These are phyloP conservation scores for Clinocottus analis DNA, from an alignment of 2,113 vertebrate genomes.

Conservation along the genomic window DNA sequence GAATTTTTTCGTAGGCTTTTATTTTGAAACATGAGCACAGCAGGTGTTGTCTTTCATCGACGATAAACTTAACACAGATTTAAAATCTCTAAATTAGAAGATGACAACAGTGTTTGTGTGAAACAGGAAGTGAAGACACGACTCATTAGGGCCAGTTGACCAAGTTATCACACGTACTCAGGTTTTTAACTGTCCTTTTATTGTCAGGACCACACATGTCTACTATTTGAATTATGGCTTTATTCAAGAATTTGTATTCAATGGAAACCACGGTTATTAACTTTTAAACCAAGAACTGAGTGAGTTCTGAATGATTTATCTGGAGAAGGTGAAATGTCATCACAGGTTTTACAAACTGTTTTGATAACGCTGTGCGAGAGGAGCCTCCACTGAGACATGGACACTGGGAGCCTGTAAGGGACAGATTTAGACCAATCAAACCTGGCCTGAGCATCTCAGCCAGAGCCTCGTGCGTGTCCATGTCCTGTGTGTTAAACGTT, in stretches of 20 bases:
- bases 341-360: conserved; percentile 27
- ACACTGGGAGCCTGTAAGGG: background rate
- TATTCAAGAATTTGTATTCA: background rate
- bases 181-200: background rate
- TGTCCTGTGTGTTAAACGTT: conserved; percentile 7
- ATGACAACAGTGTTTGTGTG: background rate
- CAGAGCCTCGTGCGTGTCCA: conserved; percentile 8
- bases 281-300: background rate
- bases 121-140: background rate
- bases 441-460: background rate
- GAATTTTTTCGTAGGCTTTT: too few relatives aligned
- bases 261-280: background rate
- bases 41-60: background rate
- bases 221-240: background rate
- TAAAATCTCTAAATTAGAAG: too few relatives aligned
- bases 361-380: conserved; percentile 12
- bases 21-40: background rate
- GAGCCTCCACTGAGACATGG: background rate
- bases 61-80: background rate
- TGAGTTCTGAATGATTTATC: background rate
- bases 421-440: background rate
- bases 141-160: background rate
- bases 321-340: conserved; percentile 27
- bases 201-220: background rate
- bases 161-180: background rate